Base-by-base conservation (phyloP, 2,888 invertebrate species). In the Cephus runcator region DNA sequence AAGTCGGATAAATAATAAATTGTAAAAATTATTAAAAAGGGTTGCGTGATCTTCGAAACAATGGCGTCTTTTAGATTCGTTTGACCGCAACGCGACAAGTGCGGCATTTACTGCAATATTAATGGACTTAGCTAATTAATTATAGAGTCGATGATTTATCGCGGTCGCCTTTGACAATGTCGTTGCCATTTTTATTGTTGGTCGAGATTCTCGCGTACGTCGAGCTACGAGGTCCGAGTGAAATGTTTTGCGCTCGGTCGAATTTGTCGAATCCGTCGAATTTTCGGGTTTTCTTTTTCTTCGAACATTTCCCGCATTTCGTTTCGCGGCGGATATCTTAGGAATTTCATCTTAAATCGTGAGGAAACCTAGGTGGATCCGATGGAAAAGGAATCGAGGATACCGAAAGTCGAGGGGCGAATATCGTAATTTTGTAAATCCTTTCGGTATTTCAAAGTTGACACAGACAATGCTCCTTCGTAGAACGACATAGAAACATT, bases 101-200 rank as follows among this genome's bases (percentile, higher is more conserved):
- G 77, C 81, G 82, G 84, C 76, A 80, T 79, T 80, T 81, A 85
- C 83, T 85, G 85, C 85, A 85, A 85, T 85, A 85, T 85, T 86
- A 82, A 83, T 85, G 85, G 82, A 79, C 73, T 79, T 85, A 85
- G 86, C 77, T 80, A 80, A 85, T 86, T 81, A 85, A 85, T 86
- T 82, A 81, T 85, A 85, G 82, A 77, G 82, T 81, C 79, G 80
- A 83, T 81, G 80, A 84, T 81, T 85, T 81, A 40, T 40, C 4
- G 40, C 40, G 40, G 1, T 6, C 40, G 40, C 15, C 6, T 6
- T 40, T 40, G 40, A 15, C 40, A 40, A 15, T 15, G 4, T 40
- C 15, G 6, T 15, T 40, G 40, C 15, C 15, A 40, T 15, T 40
- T 40, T 40, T 12, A 40, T 40, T 15, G 1, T 15, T 15, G 15